Conservation (phyloP, 1,140 invertebrate species). For the Hesperophylax magnus region DNA sequence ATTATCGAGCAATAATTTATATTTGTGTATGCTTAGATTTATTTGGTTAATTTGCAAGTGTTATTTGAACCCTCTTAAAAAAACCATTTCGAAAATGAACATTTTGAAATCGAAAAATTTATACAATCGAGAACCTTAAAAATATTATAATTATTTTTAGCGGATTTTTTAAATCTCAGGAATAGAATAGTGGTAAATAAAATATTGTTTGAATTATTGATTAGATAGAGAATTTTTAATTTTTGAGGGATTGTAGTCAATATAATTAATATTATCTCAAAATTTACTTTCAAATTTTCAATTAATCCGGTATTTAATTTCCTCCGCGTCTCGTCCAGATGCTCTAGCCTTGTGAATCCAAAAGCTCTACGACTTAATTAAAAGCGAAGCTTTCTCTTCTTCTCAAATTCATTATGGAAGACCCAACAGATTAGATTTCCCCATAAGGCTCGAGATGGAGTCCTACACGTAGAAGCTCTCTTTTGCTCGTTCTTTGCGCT, state of each 20-base stretch:
- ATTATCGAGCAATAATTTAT: slow-evolving; percentile 31
- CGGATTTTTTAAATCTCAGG: too few relatives aligned
- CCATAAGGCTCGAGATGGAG: slow-evolving; percentile 4
- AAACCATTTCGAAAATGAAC: neutral
- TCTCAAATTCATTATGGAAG: slow-evolving; percentile 34
- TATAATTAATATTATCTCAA: neutral
- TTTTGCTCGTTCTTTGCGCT: slow-evolving; percentile 21
- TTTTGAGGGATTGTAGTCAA: neutral
- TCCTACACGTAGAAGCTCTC: slow-evolving; percentile 21
- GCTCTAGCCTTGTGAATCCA: neutral
- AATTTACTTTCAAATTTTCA: neutral
- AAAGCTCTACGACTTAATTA: slow-evolving; percentile 26
- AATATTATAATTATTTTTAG: too few relatives aligned
- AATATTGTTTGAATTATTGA: neutral
- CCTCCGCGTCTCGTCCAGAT: slow-evolving; percentile 11
- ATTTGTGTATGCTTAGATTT: slow-evolving; percentile 33
- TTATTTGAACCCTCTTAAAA: neutral
- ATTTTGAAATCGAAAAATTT: too few relatives aligned
- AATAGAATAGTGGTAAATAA: neutral
- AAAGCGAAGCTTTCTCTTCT: slow-evolving; percentile 2
- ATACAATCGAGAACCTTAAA: too few relatives aligned
- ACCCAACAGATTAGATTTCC: slow-evolving; percentile 30
- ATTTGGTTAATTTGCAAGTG: slow-evolving; percentile 23
- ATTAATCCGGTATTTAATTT: slow-evolving; percentile 8
- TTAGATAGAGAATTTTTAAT: neutral